Percentiles rank a stretch among this genome's conserved stretches.
These are phyloP conservation scores for Hippocampus mohnikei DNA, from an alignment of 2,113 vertebrate species.

Conservation along the genomic window DNA sequence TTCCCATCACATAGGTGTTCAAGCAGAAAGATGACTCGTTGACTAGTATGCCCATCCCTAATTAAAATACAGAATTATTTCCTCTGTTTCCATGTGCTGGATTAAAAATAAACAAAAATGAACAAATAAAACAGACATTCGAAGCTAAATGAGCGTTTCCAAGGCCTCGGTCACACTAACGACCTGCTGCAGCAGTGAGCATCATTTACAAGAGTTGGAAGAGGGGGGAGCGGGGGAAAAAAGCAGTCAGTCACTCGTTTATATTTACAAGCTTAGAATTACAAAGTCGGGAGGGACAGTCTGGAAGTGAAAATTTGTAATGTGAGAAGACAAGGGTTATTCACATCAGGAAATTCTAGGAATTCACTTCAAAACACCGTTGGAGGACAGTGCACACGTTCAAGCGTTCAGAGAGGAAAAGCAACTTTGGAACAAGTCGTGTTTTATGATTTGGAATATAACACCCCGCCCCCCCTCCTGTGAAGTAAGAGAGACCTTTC, in stretches of 20 bases:
- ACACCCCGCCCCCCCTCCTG: background rate
- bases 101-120: constrained; percentile 26
- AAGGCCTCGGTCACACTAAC: constrained; percentile 54
- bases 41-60: constrained; percentile 8
- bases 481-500: background rate
- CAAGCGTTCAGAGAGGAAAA: background rate
- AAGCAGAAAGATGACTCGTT: background rate
- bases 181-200: constrained; percentile 9
- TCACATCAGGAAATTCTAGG: constrained; percentile 55
- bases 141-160: constrained; percentile 49
- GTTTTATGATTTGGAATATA: background rate
- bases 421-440: constrained; percentile 2
- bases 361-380: constrained; percentile 32
- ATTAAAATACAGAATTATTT: constrained; percentile 38
- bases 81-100: constrained; percentile 44
- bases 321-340: constrained; percentile 53
- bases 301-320: constrained; percentile 28
- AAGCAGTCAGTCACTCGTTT: constrained; percentile 42
- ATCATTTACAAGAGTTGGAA: constrained; percentile 14
- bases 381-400: constrained; percentile 22
- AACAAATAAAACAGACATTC: constrained; percentile 37
- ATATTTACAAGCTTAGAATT: constrained; percentile 64
- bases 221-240: constrained; percentile 1
- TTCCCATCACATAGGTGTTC: background rate
- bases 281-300: constrained; percentile 46